These are phyloP conservation scores for Pipra filicauda DNA, from an alignment of 2,113 vertebrate genomes.

Conservation along the genomic window DNA sequence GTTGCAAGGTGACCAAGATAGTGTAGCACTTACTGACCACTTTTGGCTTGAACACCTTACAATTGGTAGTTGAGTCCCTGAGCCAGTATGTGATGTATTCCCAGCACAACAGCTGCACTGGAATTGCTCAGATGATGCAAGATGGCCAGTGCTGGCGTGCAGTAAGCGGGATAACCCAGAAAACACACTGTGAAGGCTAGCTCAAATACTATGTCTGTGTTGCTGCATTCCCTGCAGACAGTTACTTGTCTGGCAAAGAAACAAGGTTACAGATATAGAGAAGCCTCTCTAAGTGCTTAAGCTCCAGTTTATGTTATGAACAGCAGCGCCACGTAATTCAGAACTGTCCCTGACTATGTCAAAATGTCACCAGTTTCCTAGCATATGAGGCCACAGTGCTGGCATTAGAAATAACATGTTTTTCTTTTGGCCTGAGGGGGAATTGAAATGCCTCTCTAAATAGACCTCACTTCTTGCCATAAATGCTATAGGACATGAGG, in stretches of 20 bases:
- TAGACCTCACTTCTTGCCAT: constrained; percentile 53
- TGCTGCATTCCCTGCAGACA: constrained; percentile 24
- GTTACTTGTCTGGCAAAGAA: constrained; percentile 39
- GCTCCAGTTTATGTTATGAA: constrained; percentile 45
- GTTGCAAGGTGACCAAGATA: background rate
- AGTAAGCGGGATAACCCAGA: background rate
- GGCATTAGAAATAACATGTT: constrained; percentile 63
- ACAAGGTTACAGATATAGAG: constrained; percentile 41
- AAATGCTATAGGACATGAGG: background rate
- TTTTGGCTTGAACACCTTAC: background rate
- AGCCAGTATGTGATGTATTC: background rate
- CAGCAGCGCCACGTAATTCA: constrained; percentile 39
- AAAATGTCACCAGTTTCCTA: constrained; percentile 61
- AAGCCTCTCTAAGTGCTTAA: constrained; percentile 38
- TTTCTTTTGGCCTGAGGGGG: constrained; percentile 53
- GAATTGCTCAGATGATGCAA: background rate
- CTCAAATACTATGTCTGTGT: background rate
- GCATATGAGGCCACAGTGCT: constrained; percentile 31
- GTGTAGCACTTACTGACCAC: background rate
- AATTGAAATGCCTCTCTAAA: constrained; percentile 62
- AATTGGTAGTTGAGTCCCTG: background rate
- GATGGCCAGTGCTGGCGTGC: background rate
- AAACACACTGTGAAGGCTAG: background rate
- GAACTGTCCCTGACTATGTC: constrained; percentile 52
- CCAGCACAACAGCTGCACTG: background rate